Percentiles rank a stretch among this genome's conserved stretches.
phyloP scores from a whole-genome alignment of 1,140 invertebrate species.

The Orchestia grillus region DNA sequence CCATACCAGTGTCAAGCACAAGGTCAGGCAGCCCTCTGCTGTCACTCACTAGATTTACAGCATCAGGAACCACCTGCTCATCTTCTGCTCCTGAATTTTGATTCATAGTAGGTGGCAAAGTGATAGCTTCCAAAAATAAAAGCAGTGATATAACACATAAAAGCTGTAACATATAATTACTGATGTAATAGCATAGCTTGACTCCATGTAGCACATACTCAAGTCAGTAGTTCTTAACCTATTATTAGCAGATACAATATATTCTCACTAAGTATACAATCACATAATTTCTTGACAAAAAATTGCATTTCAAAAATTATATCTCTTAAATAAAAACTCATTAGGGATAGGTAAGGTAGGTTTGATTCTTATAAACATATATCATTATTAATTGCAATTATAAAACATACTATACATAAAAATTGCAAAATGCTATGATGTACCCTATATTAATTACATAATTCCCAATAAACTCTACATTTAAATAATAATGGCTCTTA shows the following conservation, averaged over 20 bases:
- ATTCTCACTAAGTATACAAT: neutral
- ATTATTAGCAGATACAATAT: neutral
- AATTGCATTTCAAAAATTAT: neutral
- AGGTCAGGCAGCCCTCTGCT: constrained; percentile 45
- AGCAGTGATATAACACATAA: neutral
- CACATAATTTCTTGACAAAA: neutral
- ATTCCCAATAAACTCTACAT: no score
- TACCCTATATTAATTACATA: no score
- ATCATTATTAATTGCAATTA: no score
- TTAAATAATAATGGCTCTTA: no score
- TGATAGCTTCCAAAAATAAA: neutral
- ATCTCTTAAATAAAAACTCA: no score
- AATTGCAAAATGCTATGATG: no score
- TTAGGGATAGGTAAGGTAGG: no score
- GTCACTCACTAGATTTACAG: constrained; percentile 25
- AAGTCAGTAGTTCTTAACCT: neutral
- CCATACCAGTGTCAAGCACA: constrained; percentile 25
- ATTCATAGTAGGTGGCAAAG: neutral
- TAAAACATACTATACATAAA: no score
- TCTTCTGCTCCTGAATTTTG: constrained; percentile 19
- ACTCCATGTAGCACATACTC: neutral
- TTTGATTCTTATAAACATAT: no score
- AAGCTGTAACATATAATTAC: neutral
- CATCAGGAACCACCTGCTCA: constrained; percentile 49
- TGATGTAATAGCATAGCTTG: neutral